These are phyloP conservation scores for Telmatochromis bifrenatus DNA, from an alignment of 2,113 vertebrate species.

Conservation along the genomic window DNA sequence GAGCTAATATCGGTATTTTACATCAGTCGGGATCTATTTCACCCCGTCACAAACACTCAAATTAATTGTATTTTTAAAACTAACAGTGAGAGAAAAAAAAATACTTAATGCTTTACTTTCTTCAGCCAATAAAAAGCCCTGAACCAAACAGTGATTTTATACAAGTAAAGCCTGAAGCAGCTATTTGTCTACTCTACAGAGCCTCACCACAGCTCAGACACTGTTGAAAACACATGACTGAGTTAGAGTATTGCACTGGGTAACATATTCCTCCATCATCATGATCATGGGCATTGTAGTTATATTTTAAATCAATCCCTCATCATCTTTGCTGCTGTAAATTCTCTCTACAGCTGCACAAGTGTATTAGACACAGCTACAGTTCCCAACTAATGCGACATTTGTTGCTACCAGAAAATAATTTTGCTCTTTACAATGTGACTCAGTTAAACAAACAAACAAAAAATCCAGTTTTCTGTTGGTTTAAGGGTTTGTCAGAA, in stretches of 20 bases:
- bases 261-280: not conserved
- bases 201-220: not conserved
- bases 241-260: not conserved
- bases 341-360: not conserved
- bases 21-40: not conserved
- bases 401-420: not conserved
- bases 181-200: not conserved
- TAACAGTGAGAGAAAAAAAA: not conserved
- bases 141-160: not conserved
- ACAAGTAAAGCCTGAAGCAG: not conserved
- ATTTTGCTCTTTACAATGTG: not conserved
- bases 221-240: not conserved
- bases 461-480: not conserved
- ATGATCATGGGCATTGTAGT: not conserved
- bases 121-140: not conserved
- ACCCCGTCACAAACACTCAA: not conserved
- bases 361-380: not conserved
- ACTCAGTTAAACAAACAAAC: not conserved
- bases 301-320: not conserved
- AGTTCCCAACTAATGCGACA: not conserved
- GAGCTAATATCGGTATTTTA: not conserved
- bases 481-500: not conserved
- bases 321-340: not conserved
- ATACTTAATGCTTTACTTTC: not conserved
- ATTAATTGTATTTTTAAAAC: not conserved